Evolutionary conservation across 2,888 invertebrate species (phyloP), one percentile per base, ranked within the genome.

Genomic region (Aphodius granarius): DNA sequence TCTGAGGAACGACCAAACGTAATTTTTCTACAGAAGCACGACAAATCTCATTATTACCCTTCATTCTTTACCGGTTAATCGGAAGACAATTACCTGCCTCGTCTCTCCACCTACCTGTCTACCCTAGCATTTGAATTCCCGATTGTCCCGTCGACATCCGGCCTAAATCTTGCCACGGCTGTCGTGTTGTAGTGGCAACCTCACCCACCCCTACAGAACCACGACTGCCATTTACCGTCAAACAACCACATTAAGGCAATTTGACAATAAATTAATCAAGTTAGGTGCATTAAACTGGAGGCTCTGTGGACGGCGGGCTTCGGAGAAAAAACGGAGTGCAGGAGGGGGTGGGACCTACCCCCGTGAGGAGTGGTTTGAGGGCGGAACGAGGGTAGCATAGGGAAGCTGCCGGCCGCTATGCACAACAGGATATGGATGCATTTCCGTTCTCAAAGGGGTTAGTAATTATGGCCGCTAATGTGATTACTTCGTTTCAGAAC

Each of bases 371-470:
- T 22, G 68, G 68, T 20, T 68, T 20, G 85, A 84, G 82, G 78
- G 81, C 85, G 84, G 84, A 84, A 78, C 75, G 77, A 79, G 82
- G 81, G 65, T 66, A 70, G 73, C 17, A 66, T 73, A 75, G 77
- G 43, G 43, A 43, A 20, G 20, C 68, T 77, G 78, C 77, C 81
- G 80, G 83, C 81, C 84, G 83, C 85, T 84, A 84, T 85, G 84
- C 84, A 85, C 86, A 87, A 86, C 91, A 91, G 91, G 91, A 91
- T 91, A 91, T 91, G 90, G 91, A 90, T 91, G 90, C 90, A 91
- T 91, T 91, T 91, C 91, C 91, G 90, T 89, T 88, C 87, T 89
- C 89, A 88, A 89, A 89, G 88, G 89, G 88, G 88, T 88, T 87
- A 87, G 89, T 89, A 90, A 91, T 91, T 91, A 91, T 86, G 90